Conservation (phyloP, 2,797 vertebrate species). For the Microtus obscurus region DNA sequence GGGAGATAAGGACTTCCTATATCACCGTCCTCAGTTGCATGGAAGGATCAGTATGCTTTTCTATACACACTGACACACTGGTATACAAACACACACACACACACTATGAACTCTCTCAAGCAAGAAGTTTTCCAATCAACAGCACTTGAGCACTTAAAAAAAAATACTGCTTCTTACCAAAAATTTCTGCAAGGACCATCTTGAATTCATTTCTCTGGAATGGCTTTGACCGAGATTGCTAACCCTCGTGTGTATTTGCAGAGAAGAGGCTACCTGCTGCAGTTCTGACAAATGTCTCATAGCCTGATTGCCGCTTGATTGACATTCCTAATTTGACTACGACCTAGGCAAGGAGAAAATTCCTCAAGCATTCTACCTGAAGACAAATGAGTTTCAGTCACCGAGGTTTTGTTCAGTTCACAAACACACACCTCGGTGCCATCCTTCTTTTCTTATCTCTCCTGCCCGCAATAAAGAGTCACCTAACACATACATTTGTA, state of each 20-base stretch:
- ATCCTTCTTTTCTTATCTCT: background rate
- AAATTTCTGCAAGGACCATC: background rate
- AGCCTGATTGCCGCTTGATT: background rate
- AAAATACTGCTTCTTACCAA: background rate
- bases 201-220: background rate
- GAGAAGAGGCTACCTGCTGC: background rate
- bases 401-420: background rate
- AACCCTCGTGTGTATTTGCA: background rate
- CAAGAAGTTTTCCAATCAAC: background rate
- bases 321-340: background rate
- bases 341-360: constrained; percentile 1
- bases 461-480: background rate
- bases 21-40: background rate
- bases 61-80: background rate
- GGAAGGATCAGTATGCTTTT: background rate
- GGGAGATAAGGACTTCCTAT: background rate
- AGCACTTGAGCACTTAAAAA: background rate
- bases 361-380: background rate
- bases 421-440: background rate
- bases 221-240: background rate
- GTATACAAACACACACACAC: background rate
- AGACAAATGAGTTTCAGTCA: constrained; percentile 21
- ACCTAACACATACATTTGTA: constrained; percentile 4
- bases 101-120: background rate
- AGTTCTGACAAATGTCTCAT: background rate